Evolutionary conservation across 2,888 invertebrate species (phyloP).

Genomic region (Mellilla xanthometata): DNA sequence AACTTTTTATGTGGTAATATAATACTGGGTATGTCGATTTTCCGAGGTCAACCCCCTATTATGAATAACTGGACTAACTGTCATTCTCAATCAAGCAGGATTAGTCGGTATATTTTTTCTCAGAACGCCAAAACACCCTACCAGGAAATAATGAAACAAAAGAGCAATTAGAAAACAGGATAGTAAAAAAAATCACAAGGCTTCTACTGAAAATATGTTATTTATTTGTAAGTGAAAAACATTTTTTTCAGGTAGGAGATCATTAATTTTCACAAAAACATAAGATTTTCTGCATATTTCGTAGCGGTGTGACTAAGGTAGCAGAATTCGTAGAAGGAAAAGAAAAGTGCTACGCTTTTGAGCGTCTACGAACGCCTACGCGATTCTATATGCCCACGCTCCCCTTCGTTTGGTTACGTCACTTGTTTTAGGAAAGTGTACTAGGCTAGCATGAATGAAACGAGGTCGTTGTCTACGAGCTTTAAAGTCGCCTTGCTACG

Average conservation of each 20-base stretch:
- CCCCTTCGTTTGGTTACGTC: conserved; percentile 36
- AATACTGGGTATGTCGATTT: too few species aligned
- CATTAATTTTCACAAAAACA: conserved; percentile 62
- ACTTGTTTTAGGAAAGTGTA: conserved; percentile 46
- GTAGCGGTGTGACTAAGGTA: conserved; percentile 50
- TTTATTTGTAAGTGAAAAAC: conserved; percentile 29
- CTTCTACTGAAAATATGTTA: too few species aligned
- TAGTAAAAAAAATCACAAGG: too few species aligned
- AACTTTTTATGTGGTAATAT: too few species aligned
- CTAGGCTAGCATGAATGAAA: conserved; percentile 41
- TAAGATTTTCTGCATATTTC: conserved; percentile 77
- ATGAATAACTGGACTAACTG: too few species aligned
- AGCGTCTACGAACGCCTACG: neutral
- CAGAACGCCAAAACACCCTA: conserved; percentile 27
- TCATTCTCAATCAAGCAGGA: too few species aligned
- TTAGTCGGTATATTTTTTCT: conserved; percentile 25
- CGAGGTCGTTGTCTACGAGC: neutral
- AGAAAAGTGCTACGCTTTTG: neutral
- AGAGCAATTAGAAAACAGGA: conserved; percentile 8
- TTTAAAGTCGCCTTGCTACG: too few species aligned
- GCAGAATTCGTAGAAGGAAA: conserved; percentile 35
- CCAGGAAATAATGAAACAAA: conserved; percentile 32
- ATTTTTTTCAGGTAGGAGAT: conserved; percentile 23
- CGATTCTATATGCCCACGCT: conserved; percentile 9
- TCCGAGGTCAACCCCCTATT: too few species aligned